Base-by-base conservation (phyloP, 2,113 vertebrate genomes). In the Corapipo altera region DNA sequence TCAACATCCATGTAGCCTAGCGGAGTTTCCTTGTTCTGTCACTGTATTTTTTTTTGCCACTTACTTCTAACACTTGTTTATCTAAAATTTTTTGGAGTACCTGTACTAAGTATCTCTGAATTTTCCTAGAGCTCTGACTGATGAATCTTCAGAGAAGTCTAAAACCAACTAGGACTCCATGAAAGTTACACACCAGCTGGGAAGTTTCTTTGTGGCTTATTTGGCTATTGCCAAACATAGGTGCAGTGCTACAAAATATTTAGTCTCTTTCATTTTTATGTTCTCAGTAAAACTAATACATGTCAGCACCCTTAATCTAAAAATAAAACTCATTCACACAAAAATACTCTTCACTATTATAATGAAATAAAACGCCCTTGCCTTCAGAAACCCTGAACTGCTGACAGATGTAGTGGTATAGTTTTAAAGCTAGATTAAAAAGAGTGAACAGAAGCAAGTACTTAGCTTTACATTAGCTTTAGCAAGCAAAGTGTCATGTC, bases 281-380 rank as follows among this genome's bases (percentile, higher is more conserved):
- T 84, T 92, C 89, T 91, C 64, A 83, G 81, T 89, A 91, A 94
- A 91, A 86, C 33, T 77, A 74, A 89, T 44, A 78, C 76, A 95
- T 81, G 80, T 54, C 86, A 91, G 52, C 37, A 89, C 52, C 30
- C 71, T 77, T 86, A 88, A 67, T 78, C 73, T 74, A 91, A 95
- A 90, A 95, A 64, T 64, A 89, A 89, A 92, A 78, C 35, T 89
- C 88, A 74, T 86, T 91, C 65, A 83, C 48, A 37, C 14, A 44
- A 52, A 87, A 83, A 2, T 52, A 75, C 35, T 82, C 37, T 67
- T 77, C 8, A 6, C 41, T 55, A n/a, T 15, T 61, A 49, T 19
- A 15, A 9, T 78, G 24, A 77, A 1, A 4, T 57, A 75, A 71
- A 93, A 69, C 0, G 11, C 44, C 27, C 32, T 87, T 86, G 75